Conservation (phyloP, 1,140 invertebrate genomes). For the Brachionus calyciflorus region DNA sequence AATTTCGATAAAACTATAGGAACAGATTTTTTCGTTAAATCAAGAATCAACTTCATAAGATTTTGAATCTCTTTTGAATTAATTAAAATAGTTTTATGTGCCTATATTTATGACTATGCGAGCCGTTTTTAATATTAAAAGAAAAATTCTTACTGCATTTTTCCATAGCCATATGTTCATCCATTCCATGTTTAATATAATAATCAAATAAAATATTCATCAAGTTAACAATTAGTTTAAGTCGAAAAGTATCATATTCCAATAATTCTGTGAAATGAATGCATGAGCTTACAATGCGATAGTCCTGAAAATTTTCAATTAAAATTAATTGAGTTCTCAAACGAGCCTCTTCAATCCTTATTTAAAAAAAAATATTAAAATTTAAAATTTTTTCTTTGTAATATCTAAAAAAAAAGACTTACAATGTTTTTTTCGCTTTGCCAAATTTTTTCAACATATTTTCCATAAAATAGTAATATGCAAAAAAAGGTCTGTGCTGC, state of each 20-base stretch:
- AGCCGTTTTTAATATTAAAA: too few species aligned
- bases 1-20: too few species aligned
- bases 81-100: too few species aligned
- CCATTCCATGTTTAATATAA: conserved; percentile 38
- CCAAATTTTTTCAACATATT: not conserved
- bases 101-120: too few species aligned
- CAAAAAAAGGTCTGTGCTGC: conserved; percentile 28
- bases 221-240: not conserved
- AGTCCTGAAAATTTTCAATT: conserved; percentile 6
- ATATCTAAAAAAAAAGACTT: not conserved
- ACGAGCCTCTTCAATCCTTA: conserved; percentile 32
- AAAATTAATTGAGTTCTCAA: conserved; percentile 9
- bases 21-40: too few species aligned
- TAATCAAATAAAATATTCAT: conserved; percentile 12
- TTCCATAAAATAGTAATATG: conserved; percentile 3
- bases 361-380: not conserved
- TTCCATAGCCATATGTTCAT: conserved; percentile 12
- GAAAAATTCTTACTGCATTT: conserved; percentile 30
- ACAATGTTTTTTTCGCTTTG: conserved; percentile 20
- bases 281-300: conserved; percentile 1
- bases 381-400: not conserved
- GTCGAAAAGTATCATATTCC: not conserved
- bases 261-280: conserved; percentile 15
- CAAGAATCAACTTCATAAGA: too few species aligned
- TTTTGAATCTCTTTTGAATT: too few species aligned